Conservation (phyloP, 53 echinoderm and acorn worm genomes). For the Holothuria scabra region DNA sequence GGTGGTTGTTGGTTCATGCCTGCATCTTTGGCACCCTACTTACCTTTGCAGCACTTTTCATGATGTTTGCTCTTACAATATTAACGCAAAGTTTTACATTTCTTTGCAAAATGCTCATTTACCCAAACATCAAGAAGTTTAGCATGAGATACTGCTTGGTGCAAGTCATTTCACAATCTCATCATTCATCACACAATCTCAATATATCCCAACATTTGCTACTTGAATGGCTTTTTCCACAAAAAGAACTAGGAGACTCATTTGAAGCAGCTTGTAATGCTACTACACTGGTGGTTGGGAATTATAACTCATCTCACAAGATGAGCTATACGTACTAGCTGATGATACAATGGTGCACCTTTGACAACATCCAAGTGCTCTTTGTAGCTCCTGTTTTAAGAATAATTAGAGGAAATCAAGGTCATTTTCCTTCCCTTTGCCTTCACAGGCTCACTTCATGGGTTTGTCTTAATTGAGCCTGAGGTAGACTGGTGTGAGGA, state of each 20-base stretch:
- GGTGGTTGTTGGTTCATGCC: not conserved
- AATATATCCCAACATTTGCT: constrained; percentile 15
- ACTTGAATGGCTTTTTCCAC: not conserved
- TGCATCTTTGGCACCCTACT: constrained; percentile 4
- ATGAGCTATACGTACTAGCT: constrained; percentile 7
- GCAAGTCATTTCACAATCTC: no score
- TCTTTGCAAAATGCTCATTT: not conserved
- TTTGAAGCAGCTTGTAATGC: constrained; percentile 15
- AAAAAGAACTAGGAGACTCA: not conserved
- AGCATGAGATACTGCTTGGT: constrained; percentile 2
- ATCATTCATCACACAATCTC: not conserved
- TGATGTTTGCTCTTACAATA: constrained; percentile 8
- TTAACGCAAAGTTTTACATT: not conserved
- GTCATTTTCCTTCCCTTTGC: no score
- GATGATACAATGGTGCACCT: not conserved
- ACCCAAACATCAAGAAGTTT: not conserved
- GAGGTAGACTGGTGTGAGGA: not conserved
- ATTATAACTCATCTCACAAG: not conserved
- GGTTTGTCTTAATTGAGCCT: constrained; percentile 5
- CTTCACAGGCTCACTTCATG: not conserved
- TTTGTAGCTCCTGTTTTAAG: no score
- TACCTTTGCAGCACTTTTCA: not conserved
- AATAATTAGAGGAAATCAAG: no score
- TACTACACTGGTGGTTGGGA: not conserved
- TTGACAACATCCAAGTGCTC: not conserved